Percentiles rank a stretch among this genome's conserved stretches.
These are phyloP conservation scores for Pediacus dermestoides DNA, from an alignment of 2,888 invertebrate genomes.

Conservation along the genomic window DNA sequence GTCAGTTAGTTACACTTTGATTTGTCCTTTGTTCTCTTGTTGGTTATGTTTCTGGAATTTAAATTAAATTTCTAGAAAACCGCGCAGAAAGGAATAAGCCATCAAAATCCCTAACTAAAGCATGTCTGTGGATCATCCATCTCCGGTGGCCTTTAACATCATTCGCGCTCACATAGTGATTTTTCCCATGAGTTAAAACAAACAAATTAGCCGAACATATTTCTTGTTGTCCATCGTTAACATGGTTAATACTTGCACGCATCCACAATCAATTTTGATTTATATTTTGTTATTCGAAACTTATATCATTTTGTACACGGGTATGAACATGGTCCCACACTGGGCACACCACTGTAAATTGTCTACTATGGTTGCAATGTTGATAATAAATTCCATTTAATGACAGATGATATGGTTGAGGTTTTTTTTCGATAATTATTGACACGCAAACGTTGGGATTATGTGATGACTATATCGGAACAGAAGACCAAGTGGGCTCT, in stretches of 20 bases:
- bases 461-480: too few relatives aligned
- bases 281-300: conserved; percentile 16
- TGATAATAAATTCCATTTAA: not conserved
- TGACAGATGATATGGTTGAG: conserved; percentile 1
- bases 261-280: conserved; percentile 19
- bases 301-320: conserved; percentile 15
- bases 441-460: too few relatives aligned
- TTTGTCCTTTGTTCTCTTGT: conserved; percentile 15
- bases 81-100: conserved; percentile 18
- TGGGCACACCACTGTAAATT: not conserved
- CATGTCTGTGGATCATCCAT: conserved; percentile 32
- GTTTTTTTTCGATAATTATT: conserved; percentile 2
- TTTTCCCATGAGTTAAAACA: conserved; percentile 42
- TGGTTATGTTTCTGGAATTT: conserved; percentile 15
- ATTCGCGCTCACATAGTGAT: conserved; percentile 34
- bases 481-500: too few relatives aligned
- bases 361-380: not conserved
- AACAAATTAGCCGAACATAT: conserved; percentile 46
- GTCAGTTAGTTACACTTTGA: conserved; percentile 10
- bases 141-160: conserved; percentile 32
- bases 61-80: conserved; percentile 16
- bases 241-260: conserved; percentile 26
- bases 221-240: conserved; percentile 36
- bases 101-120: conserved; percentile 17
- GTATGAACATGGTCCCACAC: conserved; percentile 3